Percentiles rank a stretch among this genome's conserved stretches.
Evolutionary conservation across 2,888 invertebrate genomes (phyloP).

Genomic region (Aethes cnicana): DNA sequence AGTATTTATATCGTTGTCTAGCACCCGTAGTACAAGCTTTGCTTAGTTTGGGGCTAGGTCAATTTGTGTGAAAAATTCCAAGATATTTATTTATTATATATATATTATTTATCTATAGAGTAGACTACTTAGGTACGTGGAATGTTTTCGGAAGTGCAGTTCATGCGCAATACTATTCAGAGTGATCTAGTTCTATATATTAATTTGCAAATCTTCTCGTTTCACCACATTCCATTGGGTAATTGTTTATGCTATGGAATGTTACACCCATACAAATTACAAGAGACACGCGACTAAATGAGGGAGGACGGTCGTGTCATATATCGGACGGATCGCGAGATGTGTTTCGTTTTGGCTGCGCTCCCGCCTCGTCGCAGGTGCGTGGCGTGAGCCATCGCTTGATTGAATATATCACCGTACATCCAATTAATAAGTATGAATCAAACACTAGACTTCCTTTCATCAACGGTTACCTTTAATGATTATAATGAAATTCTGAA

Average conservation of each 20-base stretch:
- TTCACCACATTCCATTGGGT: constrained; percentile 64
- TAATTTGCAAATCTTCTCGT: constrained; percentile 67
- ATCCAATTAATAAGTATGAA: not conserved
- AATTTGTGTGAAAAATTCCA: too few species aligned
- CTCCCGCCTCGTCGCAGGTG: constrained; percentile 45
- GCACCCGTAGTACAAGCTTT: too few species aligned
- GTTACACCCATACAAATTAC: constrained; percentile 58
- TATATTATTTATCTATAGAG: too few species aligned
- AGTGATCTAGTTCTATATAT: constrained; percentile 53
- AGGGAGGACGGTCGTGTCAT: constrained; percentile 34
- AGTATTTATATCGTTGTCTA: too few species aligned
- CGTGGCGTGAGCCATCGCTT: constrained; percentile 43
- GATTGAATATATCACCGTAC: constrained; percentile 45
- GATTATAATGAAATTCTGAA: too few species aligned
- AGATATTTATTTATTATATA: too few species aligned
- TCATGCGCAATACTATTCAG: constrained; percentile 39
- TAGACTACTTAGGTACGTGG: too few species aligned
- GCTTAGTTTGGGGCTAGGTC: too few species aligned
- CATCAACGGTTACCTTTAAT: not conserved
- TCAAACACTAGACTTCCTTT: too few species aligned
- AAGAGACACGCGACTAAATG: constrained; percentile 42
- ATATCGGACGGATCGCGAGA: constrained; percentile 13
- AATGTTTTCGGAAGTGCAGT: constrained; percentile 35
- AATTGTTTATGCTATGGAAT: constrained; percentile 64
- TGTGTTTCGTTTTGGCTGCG: constrained; percentile 34